Evolutionary conservation across 2,888 invertebrate species (phyloP), one percentile per base, ranked within the genome.

Genomic region (Myathropa florea): DNA sequence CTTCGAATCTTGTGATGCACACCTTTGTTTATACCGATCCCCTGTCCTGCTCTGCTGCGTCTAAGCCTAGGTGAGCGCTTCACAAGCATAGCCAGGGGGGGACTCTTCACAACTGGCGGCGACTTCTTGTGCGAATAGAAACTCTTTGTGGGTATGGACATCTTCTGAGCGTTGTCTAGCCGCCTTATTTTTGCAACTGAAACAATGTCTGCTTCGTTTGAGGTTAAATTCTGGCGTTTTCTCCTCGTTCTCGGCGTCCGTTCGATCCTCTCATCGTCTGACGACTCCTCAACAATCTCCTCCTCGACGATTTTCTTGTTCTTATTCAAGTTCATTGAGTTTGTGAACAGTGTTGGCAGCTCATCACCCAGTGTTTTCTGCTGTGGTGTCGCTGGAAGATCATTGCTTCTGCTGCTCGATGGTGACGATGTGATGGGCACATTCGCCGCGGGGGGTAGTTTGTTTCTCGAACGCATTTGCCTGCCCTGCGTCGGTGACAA

Each of bases 1-100:
- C 89, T 90, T 4, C 90, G 89, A 39, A 92, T 91, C 33, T 90
- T 91, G 70, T 92, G 92, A 2, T 67, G 68, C 0, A 92, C 92
- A 1, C 92, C 92, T 63, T 90, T 91, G 80, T 92, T 92, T 21
- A 91, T 90, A 10, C 55, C 21, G 0, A 21, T 53, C 2, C n/a
- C 53, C 3, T 10, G 4, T 1, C 10, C 14, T 30, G 39, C 21
- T 55, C 24, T 75, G 12, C 39, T 14, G 1, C 67, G 65, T 55
- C 9, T 59, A 9, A 2, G 18, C 23, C n/a, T 83, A 0, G 28
- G 61, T 6, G 63, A 46, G 1, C 24, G 70, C 9, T 59, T 86
- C 0, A 53, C n/a, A 12, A 33, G 10, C n/a, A 68, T 18, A 3
- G 64, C 7, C 2, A 0, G n/a, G 0, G 77, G 77, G 9, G 80